These are phyloP conservation scores for Gymnobelideus leadbeateri DNA, from an alignment of 2,113 vertebrate genomes.

Conservation along the genomic window DNA sequence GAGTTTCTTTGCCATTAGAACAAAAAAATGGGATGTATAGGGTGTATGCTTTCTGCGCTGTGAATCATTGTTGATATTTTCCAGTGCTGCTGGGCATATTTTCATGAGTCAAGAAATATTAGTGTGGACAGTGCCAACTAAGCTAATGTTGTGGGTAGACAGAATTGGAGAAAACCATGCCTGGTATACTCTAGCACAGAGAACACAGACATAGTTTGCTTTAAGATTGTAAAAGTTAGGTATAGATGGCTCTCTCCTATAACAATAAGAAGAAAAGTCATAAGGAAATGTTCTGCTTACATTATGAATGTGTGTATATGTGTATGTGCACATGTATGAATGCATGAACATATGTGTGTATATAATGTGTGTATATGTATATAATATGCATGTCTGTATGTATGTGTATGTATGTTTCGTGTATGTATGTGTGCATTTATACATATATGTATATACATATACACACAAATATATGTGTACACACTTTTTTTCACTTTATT, in stretches of 20 bases:
- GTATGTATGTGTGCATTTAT: too few relatives aligned
- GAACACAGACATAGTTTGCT: background rate
- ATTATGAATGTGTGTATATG: too few relatives aligned
- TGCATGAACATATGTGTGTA: too few relatives aligned
- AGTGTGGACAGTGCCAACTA: background rate
- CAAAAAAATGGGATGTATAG: background rate
- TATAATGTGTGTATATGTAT: too few relatives aligned
- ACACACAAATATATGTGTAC: too few relatives aligned
- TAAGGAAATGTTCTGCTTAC: background rate
- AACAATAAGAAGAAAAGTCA: background rate
- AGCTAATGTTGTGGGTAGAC: background rate
- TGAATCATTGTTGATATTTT: background rate
- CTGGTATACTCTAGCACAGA: background rate
- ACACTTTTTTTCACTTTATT: too few relatives aligned
- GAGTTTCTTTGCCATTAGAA: background rate
- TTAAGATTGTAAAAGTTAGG: background rate
- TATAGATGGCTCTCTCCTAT: background rate
- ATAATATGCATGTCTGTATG: too few relatives aligned
- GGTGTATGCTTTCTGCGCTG: background rate
- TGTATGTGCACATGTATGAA: too few relatives aligned
- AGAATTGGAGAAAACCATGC: background rate
- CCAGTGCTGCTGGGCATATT: background rate
- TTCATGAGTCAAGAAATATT: constrained; percentile 8
- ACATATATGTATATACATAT: too few relatives aligned
- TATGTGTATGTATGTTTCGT: too few relatives aligned